Evolutionary conservation across 2,113 vertebrate genomes (phyloP), one percentile per base, ranked within the genome.

Genomic region (Nyctibius bracteatus): DNA sequence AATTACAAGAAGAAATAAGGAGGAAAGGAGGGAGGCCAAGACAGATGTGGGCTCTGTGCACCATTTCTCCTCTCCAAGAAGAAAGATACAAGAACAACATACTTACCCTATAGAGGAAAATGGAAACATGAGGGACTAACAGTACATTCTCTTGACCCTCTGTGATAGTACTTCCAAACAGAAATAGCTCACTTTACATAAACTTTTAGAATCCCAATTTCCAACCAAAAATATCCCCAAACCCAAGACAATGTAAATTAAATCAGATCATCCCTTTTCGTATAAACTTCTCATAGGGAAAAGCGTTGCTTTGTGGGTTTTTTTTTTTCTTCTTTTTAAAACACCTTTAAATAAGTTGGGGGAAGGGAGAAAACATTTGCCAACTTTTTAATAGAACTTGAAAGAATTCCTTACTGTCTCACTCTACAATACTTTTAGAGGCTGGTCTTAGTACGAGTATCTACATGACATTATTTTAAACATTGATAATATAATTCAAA

Each of bases 271-370:
- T 89, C 46, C 21, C 1, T 28, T 83, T 72, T 51, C 54, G 8
- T 23, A 41, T 54, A 75, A 66, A 41, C 14, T 30, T 79, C 51
- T 75, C 19, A 35, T 15, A 31, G 35, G 10, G 23, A 15, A 80
- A 83, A 59, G 35, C 0, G 20, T 13, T 54, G 17, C 2, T 63
- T 8, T 33, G 20, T 39, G 20, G 5, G 2, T 1, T 16, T 59
- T 15, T 13, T 22, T 47, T 57, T 17, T n/a, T 47, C 22, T 51
- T 28, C 10, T 66, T 83, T 78, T 31, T 7, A 49, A 83, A 75
- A 78, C 7, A 61, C 9, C 8, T 73, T 61, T 57, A 46, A 49
- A 6, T 44, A 58, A 46, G 2, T 1, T 59, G 13, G 17, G 37
- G 24, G 6, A 70, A 47, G 11, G 24, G 5, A 81, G 46, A 84